Conservation (phyloP, 2,888 invertebrate genomes). For the Hypercompe scribonia region DNA sequence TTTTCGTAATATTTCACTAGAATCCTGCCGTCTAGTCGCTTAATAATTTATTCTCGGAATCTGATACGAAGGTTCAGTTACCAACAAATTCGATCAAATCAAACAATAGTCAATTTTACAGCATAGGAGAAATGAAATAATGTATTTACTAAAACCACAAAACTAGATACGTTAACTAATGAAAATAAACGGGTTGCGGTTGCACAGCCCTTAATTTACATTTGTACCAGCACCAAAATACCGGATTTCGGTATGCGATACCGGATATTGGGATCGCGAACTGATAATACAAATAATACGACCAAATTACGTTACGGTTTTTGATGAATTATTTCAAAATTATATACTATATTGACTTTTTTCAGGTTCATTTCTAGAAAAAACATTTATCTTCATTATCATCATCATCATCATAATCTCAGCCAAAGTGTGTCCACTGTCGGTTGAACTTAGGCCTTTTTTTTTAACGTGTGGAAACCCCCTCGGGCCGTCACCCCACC, state of each 20-base stretch:
- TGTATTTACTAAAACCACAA: conserved; percentile 39
- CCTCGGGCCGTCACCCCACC: too few species aligned
- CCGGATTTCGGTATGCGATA: conserved; percentile 28
- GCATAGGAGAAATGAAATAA: conserved; percentile 29
- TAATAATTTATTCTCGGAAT: conserved; percentile 41
- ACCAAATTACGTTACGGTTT: conserved; percentile 19
- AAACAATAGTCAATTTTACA: conserved; percentile 54
- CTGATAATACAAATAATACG: conserved; percentile 32
- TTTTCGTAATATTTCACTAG: conserved; percentile 20
- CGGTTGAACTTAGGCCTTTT: too few species aligned
- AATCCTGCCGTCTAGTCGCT: conserved; percentile 15
- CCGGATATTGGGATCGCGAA: conserved; percentile 30
- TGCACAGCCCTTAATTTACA: conserved; percentile 47
- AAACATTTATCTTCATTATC: too few species aligned
- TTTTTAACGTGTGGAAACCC: too few species aligned
- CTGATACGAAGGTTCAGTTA: conserved; percentile 40
- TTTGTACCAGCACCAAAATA: conserved; percentile 42
- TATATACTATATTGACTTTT: not conserved
- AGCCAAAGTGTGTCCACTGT: too few species aligned
- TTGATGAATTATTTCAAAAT: conserved; percentile 2
- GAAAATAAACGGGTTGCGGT: conserved; percentile 52
- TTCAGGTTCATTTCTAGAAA: not conserved
- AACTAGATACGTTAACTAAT: conserved; percentile 50
- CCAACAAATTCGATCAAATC: conserved; percentile 53
- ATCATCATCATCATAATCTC: too few species aligned